phyloP scores from a whole-genome alignment of 2,888 invertebrate species.

The Metallyticus violacea region DNA sequence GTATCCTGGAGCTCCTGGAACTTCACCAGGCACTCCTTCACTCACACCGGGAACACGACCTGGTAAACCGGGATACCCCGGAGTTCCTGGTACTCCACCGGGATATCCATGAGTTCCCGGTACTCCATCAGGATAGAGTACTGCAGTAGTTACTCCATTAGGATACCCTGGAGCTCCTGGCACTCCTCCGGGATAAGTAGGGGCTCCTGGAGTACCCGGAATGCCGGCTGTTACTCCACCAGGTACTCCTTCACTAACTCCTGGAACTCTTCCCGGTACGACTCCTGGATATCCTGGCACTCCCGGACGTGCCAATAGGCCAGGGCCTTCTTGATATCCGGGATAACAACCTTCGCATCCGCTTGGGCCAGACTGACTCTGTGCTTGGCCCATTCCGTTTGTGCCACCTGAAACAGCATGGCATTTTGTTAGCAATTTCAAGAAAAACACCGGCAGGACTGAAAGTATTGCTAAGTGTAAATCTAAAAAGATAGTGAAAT shows the following conservation, averaged over 20 bases:
- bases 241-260: background rate
- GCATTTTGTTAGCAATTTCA: no score
- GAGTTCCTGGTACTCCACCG: constrained; percentile 23
- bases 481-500: no score
- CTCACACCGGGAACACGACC: constrained; percentile 20
- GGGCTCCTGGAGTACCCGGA: background rate
- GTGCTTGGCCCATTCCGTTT: constrained; percentile 85
- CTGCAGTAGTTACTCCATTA: no score
- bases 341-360: constrained; percentile 66
- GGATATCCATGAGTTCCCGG: constrained; percentile 10
- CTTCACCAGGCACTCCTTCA: background rate
- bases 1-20: constrained; percentile 12
- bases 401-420: constrained; percentile 64
- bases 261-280: no score
- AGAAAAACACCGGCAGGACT: no score
- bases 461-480: no score
- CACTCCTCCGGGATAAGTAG: background rate
- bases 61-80: background rate
- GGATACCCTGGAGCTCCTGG: background rate
- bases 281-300: background rate
- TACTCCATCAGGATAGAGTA: constrained; percentile 19
- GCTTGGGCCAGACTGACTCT: constrained; percentile 73
- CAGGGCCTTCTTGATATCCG: background rate
- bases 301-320: background rate
- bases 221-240: background rate